Evolutionary conservation across 2,888 invertebrate genomes (phyloP), one percentile per base, ranked within the genome.

Genomic region (Callimorpha dominula): DNA sequence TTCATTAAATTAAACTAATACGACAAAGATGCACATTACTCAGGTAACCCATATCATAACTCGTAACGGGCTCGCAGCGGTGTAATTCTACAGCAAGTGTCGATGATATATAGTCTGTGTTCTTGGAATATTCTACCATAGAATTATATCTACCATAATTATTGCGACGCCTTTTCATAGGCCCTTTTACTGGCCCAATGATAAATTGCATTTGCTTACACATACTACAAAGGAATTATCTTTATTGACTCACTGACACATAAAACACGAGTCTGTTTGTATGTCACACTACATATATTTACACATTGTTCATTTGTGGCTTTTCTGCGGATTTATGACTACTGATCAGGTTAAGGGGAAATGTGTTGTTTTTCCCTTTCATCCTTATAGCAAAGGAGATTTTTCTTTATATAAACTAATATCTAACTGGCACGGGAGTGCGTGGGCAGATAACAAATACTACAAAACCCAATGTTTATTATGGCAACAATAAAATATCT

Each of bases 231-330:
- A 78, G 65, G 78, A 82, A 82, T 83, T 78, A 78, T 82, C 75
- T 75, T 78, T 81, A 82, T 82, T 78, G 83, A 81, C 81, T 81
- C 75, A 72, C 78, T 77, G 76, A 78, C 83, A 71, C 78, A 76
- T 75, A 73, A 71, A 81, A 72, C 68, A 72, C 50, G 64, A 72
- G 46, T 64, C 20, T 60, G 65, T 60, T 42, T 46, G 50, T 65
- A 54, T 46, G 40, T 49, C 50, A 63, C 43, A 62, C 57, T 42
- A 49, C 67, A 62, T 62, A 62, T 49, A 49, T 63, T 17, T 42
- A 49, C 40, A 42, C 68, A 43, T 60, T 69, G 68, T 72, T 72
- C 65, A 65, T 69, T 42, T 69, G 65, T 65, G 69, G 65, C 20
- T 69, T 54, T 62, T 49, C 65, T 54, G 42, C 52, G 46, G 69